Evolutionary conservation across 2,113 vertebrate genomes (phyloP).

Genomic region (Ursus arctos): DNA sequence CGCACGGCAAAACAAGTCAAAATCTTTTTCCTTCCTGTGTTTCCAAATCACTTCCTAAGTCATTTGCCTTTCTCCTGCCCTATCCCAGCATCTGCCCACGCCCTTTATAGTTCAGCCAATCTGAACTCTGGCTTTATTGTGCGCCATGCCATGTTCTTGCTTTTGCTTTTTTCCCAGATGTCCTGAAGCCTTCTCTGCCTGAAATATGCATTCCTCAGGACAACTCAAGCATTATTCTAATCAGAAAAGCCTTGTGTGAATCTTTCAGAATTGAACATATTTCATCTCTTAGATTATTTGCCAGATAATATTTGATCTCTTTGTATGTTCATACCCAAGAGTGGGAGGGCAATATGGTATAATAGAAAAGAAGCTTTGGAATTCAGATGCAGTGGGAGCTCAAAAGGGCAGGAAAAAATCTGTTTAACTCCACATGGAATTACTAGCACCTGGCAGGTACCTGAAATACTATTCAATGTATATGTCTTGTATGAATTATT

Average conservation of each 20-base stretch:
- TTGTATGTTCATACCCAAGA: not conserved
- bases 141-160: not conserved
- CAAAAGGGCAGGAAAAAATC: not conserved
- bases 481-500: not conserved
- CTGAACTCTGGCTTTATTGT: not conserved
- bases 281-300: constrained; percentile 4
- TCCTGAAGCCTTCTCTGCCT: not conserved
- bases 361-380: not conserved
- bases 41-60: not conserved
- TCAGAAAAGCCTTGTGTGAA: not conserved
- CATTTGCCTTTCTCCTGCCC: not conserved
- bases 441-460: not conserved
- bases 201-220: not conserved
- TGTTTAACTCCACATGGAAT: not conserved
- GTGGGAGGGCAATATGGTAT: not conserved
- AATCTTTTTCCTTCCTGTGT: not conserved
- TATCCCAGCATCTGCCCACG: not conserved
- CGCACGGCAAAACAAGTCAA: not conserved
- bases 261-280: not conserved
- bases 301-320: not conserved
- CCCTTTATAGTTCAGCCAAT: accelerated
- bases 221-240: not conserved
- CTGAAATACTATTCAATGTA: not conserved
- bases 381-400: not conserved
- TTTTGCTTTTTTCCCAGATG: not conserved